These are phyloP conservation scores for Rotaria sp. DNA, from an alignment of 2,888 invertebrate genomes.

Conservation along the genomic window DNA sequence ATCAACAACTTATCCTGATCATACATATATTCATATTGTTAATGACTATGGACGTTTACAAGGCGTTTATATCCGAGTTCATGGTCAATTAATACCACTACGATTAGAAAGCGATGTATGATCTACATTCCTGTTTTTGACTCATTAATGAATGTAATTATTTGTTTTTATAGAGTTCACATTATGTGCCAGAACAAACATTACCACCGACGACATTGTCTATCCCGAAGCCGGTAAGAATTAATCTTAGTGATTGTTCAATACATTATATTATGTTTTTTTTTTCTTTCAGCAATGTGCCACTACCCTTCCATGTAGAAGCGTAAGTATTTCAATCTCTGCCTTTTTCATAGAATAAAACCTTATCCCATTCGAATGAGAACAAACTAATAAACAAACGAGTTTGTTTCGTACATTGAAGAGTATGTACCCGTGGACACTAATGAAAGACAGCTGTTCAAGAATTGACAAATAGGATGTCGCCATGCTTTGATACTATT, in stretches of 20 bases:
- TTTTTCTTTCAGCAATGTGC: not conserved
- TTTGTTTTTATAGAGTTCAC: too few species aligned
- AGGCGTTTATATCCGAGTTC: not conserved
- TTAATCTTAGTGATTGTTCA: too few species aligned
- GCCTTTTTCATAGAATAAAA: too few species aligned
- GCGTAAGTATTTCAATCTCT: not conserved
- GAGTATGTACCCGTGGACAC: too few species aligned
- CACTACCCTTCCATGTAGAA: not conserved
- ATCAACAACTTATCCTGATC: not conserved
- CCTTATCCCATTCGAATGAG: too few species aligned
- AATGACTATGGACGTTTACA: not conserved
- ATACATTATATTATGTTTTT: not conserved
- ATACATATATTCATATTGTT: conserved; percentile 10
- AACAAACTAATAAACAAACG: too few species aligned
- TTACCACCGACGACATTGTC: not conserved
- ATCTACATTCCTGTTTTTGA: not conserved
- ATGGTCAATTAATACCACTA: not conserved
- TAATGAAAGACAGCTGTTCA: too few species aligned
- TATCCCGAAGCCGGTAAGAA: not conserved
- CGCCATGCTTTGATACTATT: too few species aligned
- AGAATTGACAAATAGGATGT: too few species aligned
- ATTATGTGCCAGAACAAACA: not conserved
- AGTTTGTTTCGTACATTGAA: too few species aligned
- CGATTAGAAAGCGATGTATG: not conserved
- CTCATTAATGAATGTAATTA: too few species aligned